Evolutionary conservation across 2,888 invertebrate species (phyloP), one percentile per base, ranked within the genome.

Genomic region (Drosophila barbarae): DNA sequence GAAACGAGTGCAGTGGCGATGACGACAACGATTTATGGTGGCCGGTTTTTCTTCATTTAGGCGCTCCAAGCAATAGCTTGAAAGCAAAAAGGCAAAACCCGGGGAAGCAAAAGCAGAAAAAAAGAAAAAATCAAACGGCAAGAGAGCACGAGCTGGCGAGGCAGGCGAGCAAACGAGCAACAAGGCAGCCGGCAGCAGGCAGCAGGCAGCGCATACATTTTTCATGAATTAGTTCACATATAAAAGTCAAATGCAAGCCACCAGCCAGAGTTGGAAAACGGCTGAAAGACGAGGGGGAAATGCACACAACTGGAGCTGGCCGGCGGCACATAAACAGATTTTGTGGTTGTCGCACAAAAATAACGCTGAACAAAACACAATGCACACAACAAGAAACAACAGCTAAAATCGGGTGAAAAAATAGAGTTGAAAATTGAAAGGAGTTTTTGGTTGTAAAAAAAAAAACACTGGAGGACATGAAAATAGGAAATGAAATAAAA

Each of bases 211-310:
- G 60, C 84, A 81, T 84, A 73, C 84, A 79, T 79, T 81, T 79
- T 79, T 79, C 84, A 79, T 79, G 79, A 79, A 81, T 84, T 79
- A 79, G 79, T 79, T 84, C 84, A 64, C 63, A 84, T 84, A 79
- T 79, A 81, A 79, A 79, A 84, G 84, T 84, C 84, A 79, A 79
- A 83, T 83, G 84, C 81, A 83, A 83, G 61, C 38, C 74, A 66
- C 38, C 74, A 63, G 42, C 38, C 74, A 63, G 42, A 63, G 64
- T 28, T 18, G 51, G 28, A 41, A 36, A 23, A 50, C 21, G 44
- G 41, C 15, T n/a, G 13, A 13, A 9, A 12, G 34, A 18, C 18
- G 4, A 5, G 21, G 39, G 13, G 26, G 35, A 39, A 32, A 35
- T n/a, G 4, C 32, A 47, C 32, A 36, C 30, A 65, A 42, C 42